Conservation (phyloP, 1,140 invertebrate genomes). For the Lucilia cuprina region DNA sequence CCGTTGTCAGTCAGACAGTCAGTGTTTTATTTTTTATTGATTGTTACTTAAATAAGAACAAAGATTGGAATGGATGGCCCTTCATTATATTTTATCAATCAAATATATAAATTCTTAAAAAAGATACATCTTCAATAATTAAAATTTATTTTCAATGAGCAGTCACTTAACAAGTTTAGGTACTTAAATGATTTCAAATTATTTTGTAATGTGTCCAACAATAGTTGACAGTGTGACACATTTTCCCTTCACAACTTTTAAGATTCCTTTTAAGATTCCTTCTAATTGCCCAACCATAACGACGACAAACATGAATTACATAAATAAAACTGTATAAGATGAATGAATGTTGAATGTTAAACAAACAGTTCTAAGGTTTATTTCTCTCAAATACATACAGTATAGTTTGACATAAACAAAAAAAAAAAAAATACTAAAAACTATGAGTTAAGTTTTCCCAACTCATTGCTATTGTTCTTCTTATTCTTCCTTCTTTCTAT, state of each 20-base stretch:
- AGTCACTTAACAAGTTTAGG: too few relatives aligned
- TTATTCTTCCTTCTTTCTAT: background rate
- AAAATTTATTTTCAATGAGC: too few relatives aligned
- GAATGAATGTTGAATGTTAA: background rate
- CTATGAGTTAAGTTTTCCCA: background rate
- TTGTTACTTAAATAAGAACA: too few relatives aligned
- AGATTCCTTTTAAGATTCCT: background rate
- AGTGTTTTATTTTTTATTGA: too few relatives aligned
- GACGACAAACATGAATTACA: too few relatives aligned
- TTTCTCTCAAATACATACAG: background rate
- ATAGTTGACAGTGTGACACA: background rate
- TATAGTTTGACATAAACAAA: background rate
- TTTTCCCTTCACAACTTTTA: background rate
- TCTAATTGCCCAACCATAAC: background rate
- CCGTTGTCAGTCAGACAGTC: too few relatives aligned
- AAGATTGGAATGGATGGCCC: too few relatives aligned
- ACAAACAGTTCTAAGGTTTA: background rate
- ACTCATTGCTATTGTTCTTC: background rate
- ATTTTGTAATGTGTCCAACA: background rate
- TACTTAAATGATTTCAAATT: too few relatives aligned
- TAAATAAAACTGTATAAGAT: background rate
- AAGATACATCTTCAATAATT: too few relatives aligned
- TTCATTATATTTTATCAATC: too few relatives aligned
- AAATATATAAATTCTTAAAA: too few relatives aligned
- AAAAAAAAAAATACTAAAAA: background rate